Conservation (phyloP, 2,888 invertebrate species). For the Gisinianus flammeolus region DNA sequence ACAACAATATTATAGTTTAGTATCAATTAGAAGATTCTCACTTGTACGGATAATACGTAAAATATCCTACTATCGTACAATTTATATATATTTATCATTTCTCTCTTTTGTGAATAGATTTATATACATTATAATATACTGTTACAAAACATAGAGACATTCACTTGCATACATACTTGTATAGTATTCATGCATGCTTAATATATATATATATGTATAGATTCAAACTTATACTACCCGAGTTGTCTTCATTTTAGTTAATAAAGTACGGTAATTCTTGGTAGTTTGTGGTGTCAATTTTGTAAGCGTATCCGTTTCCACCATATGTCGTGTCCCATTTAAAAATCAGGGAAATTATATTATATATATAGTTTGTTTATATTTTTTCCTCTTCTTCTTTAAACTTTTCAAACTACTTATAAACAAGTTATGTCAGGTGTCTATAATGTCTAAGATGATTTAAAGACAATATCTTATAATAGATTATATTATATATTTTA, state of each 20-base stretch:
- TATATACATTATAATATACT: background rate
- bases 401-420: too few species aligned
- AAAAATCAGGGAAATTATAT: background rate
- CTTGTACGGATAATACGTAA: too few species aligned
- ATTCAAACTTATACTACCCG: constrained; percentile 6
- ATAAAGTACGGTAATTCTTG: constrained; percentile 15
- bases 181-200: too few species aligned
- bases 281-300: background rate
- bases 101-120: background rate
- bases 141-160: constrained; percentile 13
- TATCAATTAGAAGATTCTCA: too few species aligned
- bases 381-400: background rate
- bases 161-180: background rate
- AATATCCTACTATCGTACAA: too few species aligned
- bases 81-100: too few species aligned
- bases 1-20: too few species aligned
- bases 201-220: background rate
- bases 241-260: constrained; percentile 7
- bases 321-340: constrained; percentile 16
- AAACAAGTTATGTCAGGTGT: too few species aligned
- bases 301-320: constrained; percentile 33
- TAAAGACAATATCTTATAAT: too few species aligned
- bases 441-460: too few species aligned
- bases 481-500: too few species aligned
- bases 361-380: background rate